phyloP scores from a whole-genome alignment of 2,888 invertebrate species.

The Graphium colonna region DNA sequence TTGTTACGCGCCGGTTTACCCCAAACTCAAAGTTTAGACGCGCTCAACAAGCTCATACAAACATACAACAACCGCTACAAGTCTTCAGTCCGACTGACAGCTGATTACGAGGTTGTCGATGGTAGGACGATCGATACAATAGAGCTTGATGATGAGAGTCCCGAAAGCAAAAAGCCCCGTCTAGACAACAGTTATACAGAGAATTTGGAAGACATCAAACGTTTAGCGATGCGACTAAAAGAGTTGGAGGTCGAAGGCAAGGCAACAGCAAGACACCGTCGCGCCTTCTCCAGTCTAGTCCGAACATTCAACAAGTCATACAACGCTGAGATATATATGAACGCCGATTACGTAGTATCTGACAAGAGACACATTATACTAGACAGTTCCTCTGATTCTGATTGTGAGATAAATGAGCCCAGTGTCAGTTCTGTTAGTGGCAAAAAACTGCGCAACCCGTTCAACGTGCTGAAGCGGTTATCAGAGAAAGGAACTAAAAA shows the following conservation, averaged over 20 bases:
- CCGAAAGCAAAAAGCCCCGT: slow-evolving; percentile 42
- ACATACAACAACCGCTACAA: slow-evolving; percentile 56
- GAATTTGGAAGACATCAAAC: slow-evolving; percentile 47
- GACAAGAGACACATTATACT: slow-evolving; percentile 50
- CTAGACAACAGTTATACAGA: slow-evolving; percentile 37
- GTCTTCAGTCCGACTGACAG: slow-evolving; percentile 43
- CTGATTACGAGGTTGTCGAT: slow-evolving; percentile 42
- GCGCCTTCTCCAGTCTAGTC: slow-evolving; percentile 56
- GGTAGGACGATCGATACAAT: slow-evolving; percentile 53
- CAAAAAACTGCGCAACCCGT: slow-evolving; percentile 61
- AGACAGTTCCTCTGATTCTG: slow-evolving; percentile 59
- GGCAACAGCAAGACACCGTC: slow-evolving; percentile 47
- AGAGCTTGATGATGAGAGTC: slow-evolving; percentile 52
- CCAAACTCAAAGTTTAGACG: slow-evolving; percentile 36
- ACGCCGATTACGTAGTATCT: slow-evolving; percentile 45
- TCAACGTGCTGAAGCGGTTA: slow-evolving; percentile 54
- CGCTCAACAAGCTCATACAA: slow-evolving; percentile 45
- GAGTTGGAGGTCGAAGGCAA: slow-evolving; percentile 43
- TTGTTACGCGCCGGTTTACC: slow-evolving; percentile 33
- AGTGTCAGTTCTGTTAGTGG: slow-evolving; percentile 28
- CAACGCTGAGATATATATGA: slow-evolving; percentile 56
- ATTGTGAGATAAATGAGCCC: slow-evolving; percentile 45
- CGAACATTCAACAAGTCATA: slow-evolving; percentile 61
- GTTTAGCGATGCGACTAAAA: slow-evolving; percentile 49
- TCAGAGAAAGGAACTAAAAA: slow-evolving; percentile 39